Percentiles rank a stretch among this genome's conserved stretches.
Evolutionary conservation across 2,797 vertebrate genomes (phyloP).

Genomic region (Acanthopagrus latus): DNA sequence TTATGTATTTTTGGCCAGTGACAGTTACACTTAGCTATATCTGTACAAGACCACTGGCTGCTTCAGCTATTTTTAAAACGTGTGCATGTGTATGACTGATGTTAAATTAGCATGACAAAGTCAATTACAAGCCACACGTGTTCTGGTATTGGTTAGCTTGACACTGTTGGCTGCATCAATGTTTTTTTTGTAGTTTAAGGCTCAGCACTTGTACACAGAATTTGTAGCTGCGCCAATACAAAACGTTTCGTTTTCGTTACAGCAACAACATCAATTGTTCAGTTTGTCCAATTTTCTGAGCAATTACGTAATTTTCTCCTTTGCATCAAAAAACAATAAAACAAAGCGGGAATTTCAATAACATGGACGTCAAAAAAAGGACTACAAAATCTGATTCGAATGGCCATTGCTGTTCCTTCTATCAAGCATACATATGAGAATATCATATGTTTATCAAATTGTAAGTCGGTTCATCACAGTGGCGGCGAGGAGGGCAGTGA

Average conservation of each 20-base stretch:
- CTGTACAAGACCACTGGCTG: not conserved
- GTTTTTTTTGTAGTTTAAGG: not conserved
- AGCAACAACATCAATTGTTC: too few species aligned
- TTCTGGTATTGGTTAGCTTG: not conserved
- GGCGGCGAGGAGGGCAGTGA: not conserved
- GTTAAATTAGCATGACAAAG: not conserved
- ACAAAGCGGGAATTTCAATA: not conserved
- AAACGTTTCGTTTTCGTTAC: too few species aligned
- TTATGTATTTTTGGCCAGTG: not conserved
- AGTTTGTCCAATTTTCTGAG: not conserved
- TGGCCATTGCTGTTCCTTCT: not conserved
- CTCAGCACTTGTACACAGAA: not conserved
- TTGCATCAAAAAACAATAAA: not conserved
- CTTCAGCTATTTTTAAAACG: not conserved
- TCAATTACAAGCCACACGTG: not conserved
- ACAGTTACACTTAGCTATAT: not conserved
- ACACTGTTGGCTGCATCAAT: not conserved
- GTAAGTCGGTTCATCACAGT: not conserved
- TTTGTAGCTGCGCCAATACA: slow-evolving; percentile 1
- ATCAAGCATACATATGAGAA: not conserved
- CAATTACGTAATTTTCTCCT: too few species aligned
- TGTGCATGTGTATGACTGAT: not conserved
- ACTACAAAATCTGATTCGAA: not conserved
- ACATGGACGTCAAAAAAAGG: not conserved
- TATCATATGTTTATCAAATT: not conserved